Conservation (phyloP, 2,113 vertebrate genomes). For the Clarias gariepinus region DNA sequence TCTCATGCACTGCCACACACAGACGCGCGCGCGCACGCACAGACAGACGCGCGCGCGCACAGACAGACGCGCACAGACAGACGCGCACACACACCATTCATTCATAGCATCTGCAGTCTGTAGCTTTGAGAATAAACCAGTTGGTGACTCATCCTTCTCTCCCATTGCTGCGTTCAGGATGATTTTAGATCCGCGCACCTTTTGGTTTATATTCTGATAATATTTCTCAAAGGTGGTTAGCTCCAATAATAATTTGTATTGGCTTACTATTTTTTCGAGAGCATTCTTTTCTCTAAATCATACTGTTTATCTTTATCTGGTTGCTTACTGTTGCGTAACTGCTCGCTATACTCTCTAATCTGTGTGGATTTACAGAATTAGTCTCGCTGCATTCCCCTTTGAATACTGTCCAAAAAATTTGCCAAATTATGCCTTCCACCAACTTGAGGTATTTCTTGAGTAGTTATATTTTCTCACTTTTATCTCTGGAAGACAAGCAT, state of each 20-base stretch:
- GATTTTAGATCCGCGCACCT: slow-evolving; percentile 7
- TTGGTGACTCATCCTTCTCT: slow-evolving; percentile 65
- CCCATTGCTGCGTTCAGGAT: slow-evolving; percentile 44
- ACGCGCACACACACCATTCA: slow-evolving; percentile 50
- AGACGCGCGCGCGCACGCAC: background rate
- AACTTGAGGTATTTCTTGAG: background rate
- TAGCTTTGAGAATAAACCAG: slow-evolving; percentile 62
- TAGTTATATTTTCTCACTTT: background rate
- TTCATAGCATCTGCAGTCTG: slow-evolving; percentile 63
- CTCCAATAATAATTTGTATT: background rate
- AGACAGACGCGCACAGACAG: background rate
- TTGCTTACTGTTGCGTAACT: background rate
- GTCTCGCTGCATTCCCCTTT: slow-evolving; percentile 11
- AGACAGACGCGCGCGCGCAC: background rate
- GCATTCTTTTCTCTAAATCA: background rate
- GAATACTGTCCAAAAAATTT: slow-evolving; percentile 28
- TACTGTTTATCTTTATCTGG: background rate
- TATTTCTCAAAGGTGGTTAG: slow-evolving; percentile 30
- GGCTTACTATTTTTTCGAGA: background rate
- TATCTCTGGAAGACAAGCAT: background rate
- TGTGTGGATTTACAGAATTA: slow-evolving; percentile 29
- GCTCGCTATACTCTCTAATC: background rate
- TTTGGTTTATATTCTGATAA: slow-evolving; percentile 40
- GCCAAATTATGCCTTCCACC: slow-evolving; percentile 4
- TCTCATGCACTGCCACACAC: background rate